These are phyloP conservation scores for Genyomyrus donnyi DNA, from an alignment of 2,113 vertebrate genomes.

Conservation along the genomic window DNA sequence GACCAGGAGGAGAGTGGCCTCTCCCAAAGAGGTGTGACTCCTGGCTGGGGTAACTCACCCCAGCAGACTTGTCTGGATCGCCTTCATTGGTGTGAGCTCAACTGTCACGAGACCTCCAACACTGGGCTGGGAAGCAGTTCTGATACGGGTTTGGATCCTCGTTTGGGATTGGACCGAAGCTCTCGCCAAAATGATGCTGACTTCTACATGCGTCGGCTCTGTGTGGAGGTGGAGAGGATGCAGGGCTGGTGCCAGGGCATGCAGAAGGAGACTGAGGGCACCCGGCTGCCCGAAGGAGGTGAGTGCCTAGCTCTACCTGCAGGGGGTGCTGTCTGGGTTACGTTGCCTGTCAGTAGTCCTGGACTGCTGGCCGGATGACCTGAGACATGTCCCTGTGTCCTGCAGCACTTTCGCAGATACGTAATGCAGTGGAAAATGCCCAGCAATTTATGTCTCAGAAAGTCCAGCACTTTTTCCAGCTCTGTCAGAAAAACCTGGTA, in stretches of 20 bases:
- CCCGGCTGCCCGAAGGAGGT: conserved; percentile 88
- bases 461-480: conserved; percentile 93
- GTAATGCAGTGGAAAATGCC: conserved; percentile 81
- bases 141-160: background rate
- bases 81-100: conserved; percentile 68
- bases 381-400: conserved; percentile 6
- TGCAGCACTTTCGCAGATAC: conserved; percentile 72
- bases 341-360: conserved; percentile 31
- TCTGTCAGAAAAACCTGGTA: conserved; percentile 98
- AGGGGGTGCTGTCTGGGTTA: background rate
- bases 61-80: conserved; percentile 89
- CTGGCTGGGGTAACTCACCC: conserved; percentile 87
- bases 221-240: conserved; percentile 92
- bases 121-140: conserved; percentile 56
- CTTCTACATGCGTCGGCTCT: conserved; percentile 89
- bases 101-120: conserved; percentile 68
- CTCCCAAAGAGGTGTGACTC: conserved; percentile 71
- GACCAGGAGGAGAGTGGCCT: conserved; percentile 90
- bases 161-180: conserved; percentile 79
- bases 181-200: conserved; percentile 84
- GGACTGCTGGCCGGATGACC: conserved; percentile 6
- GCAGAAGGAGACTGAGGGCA: conserved; percentile 90
- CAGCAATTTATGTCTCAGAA: conserved; percentile 97
- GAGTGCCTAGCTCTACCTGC: conserved; percentile 49
- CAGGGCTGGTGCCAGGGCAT: conserved; percentile 97